These are phyloP conservation scores for Ditula angustiorana DNA, from an alignment of 2,888 invertebrate species.

Conservation along the genomic window DNA sequence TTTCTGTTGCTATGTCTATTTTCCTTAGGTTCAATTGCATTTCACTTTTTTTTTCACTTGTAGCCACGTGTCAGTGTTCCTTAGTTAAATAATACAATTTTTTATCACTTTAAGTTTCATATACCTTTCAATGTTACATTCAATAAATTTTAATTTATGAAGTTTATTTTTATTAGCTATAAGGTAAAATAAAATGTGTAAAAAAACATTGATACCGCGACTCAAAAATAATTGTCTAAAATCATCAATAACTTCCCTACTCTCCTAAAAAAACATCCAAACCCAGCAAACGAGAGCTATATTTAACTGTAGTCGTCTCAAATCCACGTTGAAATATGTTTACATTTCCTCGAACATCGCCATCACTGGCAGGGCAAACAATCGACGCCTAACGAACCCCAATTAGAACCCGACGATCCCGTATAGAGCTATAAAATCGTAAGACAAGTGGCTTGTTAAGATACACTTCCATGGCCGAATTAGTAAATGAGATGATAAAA, in stretches of 20 bases:
- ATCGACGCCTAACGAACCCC: slow-evolving; percentile 71
- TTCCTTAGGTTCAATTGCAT: too few species aligned
- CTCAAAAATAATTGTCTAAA: too few species aligned
- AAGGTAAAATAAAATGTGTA: too few species aligned
- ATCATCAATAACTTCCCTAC: not conserved
- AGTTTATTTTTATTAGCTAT: too few species aligned
- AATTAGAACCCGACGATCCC: slow-evolving; percentile 58
- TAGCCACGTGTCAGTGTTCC: too few species aligned
- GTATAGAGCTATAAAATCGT: slow-evolving; percentile 46
- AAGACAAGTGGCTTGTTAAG: slow-evolving; percentile 38
- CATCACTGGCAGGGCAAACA: slow-evolving; percentile 57
- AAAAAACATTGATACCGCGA: too few species aligned
- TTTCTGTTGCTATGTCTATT: too few species aligned
- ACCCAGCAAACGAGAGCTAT: not conserved
- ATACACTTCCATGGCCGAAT: slow-evolving; percentile 4
- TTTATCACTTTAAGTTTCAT: too few species aligned
- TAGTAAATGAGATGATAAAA: slow-evolving; percentile 9
- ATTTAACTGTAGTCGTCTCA: slow-evolving; percentile 31
- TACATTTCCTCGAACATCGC: slow-evolving; percentile 27
- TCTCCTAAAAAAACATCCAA: not conserved
- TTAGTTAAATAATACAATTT: too few species aligned
- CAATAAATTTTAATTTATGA: too few species aligned
- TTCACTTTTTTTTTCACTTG: too few species aligned
- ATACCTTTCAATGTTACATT: too few species aligned
- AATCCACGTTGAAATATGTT: slow-evolving; percentile 32